Percentiles rank a stretch among this genome's conserved stretches.
Conservation (phyloP, 1,140 invertebrate genomes). For the Euura lappo region DNA sequence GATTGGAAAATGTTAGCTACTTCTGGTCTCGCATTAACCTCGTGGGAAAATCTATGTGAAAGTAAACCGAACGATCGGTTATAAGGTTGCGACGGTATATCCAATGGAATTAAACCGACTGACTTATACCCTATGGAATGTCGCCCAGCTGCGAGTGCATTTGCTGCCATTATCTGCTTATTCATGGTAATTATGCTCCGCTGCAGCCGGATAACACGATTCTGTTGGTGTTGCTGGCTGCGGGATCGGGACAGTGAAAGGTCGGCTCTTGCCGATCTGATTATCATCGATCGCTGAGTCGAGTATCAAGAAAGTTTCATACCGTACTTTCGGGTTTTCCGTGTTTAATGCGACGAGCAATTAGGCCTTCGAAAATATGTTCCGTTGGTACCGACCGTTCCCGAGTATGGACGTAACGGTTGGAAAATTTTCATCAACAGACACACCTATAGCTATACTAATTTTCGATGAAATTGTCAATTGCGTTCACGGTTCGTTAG, state of each 20-base stretch:
- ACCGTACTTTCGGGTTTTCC: too few species aligned
- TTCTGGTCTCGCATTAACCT: background rate
- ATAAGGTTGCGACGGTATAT: slow-evolving; percentile 1
- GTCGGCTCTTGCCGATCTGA: too few species aligned
- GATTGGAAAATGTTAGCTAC: background rate
- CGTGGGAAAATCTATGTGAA: slow-evolving; percentile 7
- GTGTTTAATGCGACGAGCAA: slow-evolving; percentile 39
- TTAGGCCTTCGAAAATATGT: slow-evolving; percentile 26
- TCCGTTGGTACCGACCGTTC: too few species aligned
- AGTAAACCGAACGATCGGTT: background rate
- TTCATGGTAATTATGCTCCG: too few species aligned
- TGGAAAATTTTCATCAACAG: background rate
- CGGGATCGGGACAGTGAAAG: too few species aligned
- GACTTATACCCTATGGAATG: background rate
- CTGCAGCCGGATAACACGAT: too few species aligned
- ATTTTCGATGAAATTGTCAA: slow-evolving; percentile 1
- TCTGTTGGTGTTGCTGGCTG: too few species aligned
- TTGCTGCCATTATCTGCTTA: background rate
- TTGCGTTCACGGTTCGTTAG: slow-evolving; percentile 2
- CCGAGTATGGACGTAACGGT: background rate
- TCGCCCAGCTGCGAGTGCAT: background rate
- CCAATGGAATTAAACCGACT: background rate
- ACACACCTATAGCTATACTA: background rate
- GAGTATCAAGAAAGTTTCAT: too few species aligned
- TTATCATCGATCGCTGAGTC: too few species aligned